Evolutionary conservation across 2,113 vertebrate species (phyloP).

Genomic region (Silurus meridionalis): DNA sequence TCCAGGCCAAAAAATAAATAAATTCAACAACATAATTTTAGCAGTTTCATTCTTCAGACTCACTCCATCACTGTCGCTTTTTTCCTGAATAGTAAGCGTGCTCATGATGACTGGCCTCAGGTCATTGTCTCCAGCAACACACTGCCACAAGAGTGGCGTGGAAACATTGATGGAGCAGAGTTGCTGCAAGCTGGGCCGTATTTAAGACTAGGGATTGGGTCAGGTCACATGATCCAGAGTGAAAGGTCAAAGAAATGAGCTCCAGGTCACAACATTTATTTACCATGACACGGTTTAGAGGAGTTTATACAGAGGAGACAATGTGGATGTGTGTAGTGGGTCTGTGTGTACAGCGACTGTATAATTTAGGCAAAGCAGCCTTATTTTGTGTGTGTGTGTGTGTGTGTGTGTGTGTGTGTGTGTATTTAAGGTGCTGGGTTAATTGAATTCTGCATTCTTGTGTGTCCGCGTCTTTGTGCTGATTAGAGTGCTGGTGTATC

Average conservation of each 20-base stretch:
- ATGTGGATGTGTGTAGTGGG: not conserved
- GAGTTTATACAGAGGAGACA: not conserved
- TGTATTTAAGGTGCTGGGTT: constrained; percentile 19
- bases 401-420: constrained; percentile 18
- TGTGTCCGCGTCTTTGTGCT: constrained; percentile 27
- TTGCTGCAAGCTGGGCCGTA: not conserved
- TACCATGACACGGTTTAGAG: constrained; percentile 9
- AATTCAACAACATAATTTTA: not conserved
- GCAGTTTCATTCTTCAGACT: constrained; percentile 17
- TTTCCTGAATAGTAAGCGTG: not conserved
- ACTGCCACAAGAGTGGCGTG: not conserved
- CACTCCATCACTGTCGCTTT: constrained; percentile 35
- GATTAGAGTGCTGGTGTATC: constrained; percentile 54
- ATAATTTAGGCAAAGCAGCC: constrained; percentile 19
- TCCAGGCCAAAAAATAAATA: not conserved
- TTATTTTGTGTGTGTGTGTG: not conserved
- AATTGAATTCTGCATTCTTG: constrained; percentile 40
- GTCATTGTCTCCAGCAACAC: not conserved
- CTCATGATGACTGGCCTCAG: constrained; percentile 21
- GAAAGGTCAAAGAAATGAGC: constrained; percentile 28
- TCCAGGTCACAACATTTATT: constrained; percentile 16
- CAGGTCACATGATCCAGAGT: constrained; percentile 9
- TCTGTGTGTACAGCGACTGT: not conserved
- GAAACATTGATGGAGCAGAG: not conserved
- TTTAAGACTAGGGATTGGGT: not conserved